A percentile compares a stretch with the other conserved stretches of the same genome.
Conservation (phyloP, 2,797 vertebrate genomes). For the Sphaeramia orbicularis region DNA sequence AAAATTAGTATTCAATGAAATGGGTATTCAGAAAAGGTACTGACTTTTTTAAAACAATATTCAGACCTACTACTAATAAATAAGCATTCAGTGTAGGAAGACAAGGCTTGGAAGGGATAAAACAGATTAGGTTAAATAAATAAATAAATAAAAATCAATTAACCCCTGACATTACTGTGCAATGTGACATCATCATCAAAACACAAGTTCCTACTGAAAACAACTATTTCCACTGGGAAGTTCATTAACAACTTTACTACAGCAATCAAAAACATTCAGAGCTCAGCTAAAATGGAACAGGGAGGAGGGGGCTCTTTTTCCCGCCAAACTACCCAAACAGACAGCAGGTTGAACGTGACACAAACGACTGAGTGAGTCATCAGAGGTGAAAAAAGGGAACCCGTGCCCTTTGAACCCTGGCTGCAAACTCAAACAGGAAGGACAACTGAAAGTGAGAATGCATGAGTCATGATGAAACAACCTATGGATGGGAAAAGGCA, state of each 20-base stretch:
- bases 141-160: slow-evolving; percentile 49
- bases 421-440: slow-evolving; percentile 53
- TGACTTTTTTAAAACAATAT: too few species aligned
- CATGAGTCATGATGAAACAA: slow-evolving; percentile 65
- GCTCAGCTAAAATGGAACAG: slow-evolving; percentile 3
- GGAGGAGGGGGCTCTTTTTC: slow-evolving; percentile 22
- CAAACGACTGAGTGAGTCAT: slow-evolving; percentile 21
- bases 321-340: slow-evolving; percentile 36
- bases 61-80: background rate
- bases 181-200: background rate
- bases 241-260: slow-evolving; percentile 1
- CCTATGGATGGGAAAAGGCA: slow-evolving; percentile 10
- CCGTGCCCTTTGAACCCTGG: slow-evolving; percentile 62
- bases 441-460: slow-evolving; percentile 72
- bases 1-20: too few species aligned
- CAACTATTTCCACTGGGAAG: background rate
- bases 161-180: slow-evolving; percentile 41
- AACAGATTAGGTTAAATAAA: background rate
- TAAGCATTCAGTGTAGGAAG: background rate
- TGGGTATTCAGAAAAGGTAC: too few species aligned
- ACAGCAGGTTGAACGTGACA: slow-evolving; percentile 17
- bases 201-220: background rate
- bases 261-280: background rate
- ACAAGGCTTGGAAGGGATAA: slow-evolving; percentile 9
- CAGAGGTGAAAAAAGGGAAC: slow-evolving; percentile 16